Evolutionary conservation across 2,888 invertebrate genomes (phyloP).

Genomic region (Protonemura montana): DNA sequence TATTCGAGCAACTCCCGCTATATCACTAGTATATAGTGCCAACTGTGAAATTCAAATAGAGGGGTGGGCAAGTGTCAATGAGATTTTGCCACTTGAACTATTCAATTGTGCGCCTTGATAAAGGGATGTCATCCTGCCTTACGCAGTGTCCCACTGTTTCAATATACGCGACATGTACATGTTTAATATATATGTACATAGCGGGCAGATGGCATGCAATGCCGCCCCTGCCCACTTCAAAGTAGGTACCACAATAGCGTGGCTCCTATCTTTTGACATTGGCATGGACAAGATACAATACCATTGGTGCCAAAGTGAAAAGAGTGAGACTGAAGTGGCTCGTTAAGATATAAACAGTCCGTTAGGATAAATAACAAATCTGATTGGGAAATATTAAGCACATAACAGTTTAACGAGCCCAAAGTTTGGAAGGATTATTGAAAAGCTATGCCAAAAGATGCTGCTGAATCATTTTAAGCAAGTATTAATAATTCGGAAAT

Average conservation of each 20-base stretch:
- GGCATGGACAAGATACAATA: not conserved
- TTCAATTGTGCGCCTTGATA: conserved; percentile 43
- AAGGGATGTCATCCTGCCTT: conserved; percentile 38
- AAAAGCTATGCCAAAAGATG: no score
- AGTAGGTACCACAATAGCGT: not conserved
- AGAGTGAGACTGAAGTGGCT: no score
- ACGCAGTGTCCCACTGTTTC: conserved; percentile 26
- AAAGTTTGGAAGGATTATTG: no score
- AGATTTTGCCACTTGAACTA: conserved; percentile 48
- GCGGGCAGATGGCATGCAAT: conserved; percentile 37
- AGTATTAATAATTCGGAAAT: no score
- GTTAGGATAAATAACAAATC: no score
- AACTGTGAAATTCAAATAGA: conserved; percentile 38
- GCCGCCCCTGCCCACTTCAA: not conserved
- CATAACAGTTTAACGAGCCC: no score
- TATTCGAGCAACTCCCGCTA: not conserved
- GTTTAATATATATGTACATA: conserved; percentile 33
- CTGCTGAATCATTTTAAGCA: no score
- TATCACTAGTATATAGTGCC: conserved; percentile 15
- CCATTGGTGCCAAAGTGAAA: no score
- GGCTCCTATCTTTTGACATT: not conserved
- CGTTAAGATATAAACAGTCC: no score
- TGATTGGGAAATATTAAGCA: no score
- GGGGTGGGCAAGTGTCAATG: conserved; percentile 43
- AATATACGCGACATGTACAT: conserved; percentile 22